A percentile compares a stretch with the other conserved stretches of the same genome.
Conservation (phyloP, 1,140 invertebrate species). For the Eumeta japonica region DNA sequence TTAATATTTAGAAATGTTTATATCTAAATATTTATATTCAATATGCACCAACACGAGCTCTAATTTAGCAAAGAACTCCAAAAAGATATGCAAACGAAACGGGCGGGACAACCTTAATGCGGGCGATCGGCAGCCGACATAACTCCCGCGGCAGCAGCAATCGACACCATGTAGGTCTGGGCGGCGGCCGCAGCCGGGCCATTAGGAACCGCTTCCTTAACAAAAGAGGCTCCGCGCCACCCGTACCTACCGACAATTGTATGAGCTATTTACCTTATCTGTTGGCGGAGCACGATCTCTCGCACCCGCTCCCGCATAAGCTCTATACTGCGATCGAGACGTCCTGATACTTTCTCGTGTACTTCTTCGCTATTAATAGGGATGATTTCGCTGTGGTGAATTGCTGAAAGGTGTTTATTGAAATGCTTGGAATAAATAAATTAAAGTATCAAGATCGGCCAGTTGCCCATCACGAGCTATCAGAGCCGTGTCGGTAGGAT, state of each 20-base stretch:
- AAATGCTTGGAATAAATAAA: no score
- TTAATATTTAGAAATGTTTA: no score
- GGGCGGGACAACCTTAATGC: conserved; percentile 12
- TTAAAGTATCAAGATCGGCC: conserved; percentile 18
- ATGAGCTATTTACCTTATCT: conserved; percentile 57
- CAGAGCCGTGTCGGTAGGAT: conserved; percentile 19
- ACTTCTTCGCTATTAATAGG: no score
- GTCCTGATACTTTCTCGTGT: conserved; percentile 28
- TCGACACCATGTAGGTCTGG: conserved; percentile 47
- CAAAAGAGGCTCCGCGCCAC: conserved; percentile 42
- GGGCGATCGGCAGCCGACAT: conserved; percentile 20
- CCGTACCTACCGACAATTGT: conserved; percentile 51
- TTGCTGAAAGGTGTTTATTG: no score
- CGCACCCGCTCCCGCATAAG: conserved; percentile 33
- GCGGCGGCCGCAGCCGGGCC: conserved; percentile 30
- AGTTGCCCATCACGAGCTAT: conserved; percentile 15
- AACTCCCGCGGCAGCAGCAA: conserved; percentile 21
- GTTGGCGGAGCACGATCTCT: conserved; percentile 40
- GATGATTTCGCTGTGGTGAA: no score
- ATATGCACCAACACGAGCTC: no score
- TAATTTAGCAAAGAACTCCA: no score
- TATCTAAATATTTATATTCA: no score
- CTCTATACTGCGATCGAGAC: conserved; percentile 12
- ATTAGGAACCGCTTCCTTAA: conserved; percentile 49
- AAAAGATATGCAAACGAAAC: conserved; percentile 13